These are phyloP conservation scores for Mactra quadrangularis DNA, from an alignment of 1,140 invertebrate species.

Conservation along the genomic window DNA sequence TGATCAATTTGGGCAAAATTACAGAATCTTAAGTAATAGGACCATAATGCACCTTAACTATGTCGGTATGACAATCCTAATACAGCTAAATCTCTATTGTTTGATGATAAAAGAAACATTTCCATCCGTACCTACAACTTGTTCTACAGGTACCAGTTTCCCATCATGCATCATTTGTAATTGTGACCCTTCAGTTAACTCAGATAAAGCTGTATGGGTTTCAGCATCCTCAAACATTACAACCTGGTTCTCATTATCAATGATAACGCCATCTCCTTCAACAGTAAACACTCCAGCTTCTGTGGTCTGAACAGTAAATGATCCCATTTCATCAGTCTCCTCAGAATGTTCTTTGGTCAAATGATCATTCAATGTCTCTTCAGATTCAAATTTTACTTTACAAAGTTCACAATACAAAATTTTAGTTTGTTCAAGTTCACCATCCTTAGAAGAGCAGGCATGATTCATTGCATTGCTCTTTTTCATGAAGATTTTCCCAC, in stretches of 20 bases:
- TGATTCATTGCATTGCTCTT: slow-evolving; percentile 10
- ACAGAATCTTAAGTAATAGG: no score
- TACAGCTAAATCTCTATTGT: no score
- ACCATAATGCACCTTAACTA: no score
- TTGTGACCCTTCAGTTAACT: neutral
- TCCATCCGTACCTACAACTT: slow-evolving; percentile 6
- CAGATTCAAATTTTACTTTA: neutral
- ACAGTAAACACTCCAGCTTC: neutral
- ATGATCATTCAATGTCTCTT: neutral
- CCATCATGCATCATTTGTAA: slow-evolving; percentile 31
- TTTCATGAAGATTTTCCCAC: slow-evolving; percentile 28
- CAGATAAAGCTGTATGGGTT: neutral
- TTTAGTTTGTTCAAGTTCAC: neutral
- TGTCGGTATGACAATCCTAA: no score
- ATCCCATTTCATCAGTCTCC: neutral
- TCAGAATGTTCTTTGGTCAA: neutral
- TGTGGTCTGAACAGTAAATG: neutral
- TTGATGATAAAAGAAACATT: slow-evolving; percentile 18
- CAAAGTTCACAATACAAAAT: neutral
- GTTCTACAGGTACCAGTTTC: slow-evolving; percentile 18
- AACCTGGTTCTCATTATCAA: slow-evolving; percentile 16
- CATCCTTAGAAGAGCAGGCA: neutral
- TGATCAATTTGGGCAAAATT: no score
- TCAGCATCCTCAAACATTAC: slow-evolving; percentile 1
- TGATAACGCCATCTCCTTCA: neutral